Conservation (phyloP, 2,888 invertebrate species). For the Rhimphoctona megacephalus region DNA sequence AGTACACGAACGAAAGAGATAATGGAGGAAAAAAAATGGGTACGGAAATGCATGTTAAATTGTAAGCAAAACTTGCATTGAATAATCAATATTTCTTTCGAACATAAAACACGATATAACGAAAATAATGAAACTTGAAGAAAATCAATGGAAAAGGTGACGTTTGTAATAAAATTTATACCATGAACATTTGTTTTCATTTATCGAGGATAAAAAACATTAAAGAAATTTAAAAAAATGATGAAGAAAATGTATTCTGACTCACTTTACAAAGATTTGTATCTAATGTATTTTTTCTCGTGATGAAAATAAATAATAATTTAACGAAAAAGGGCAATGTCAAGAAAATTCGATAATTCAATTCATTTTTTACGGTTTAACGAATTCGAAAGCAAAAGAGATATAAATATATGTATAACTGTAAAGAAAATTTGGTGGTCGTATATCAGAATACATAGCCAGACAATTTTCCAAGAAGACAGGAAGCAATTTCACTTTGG, state of each 20-base stretch:
- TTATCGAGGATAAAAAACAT: too few species aligned
- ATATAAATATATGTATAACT: slow-evolving; percentile 12
- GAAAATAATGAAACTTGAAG: neutral
- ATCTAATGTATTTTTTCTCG: neutral
- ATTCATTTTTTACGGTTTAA: neutral
- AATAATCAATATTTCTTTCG: neutral
- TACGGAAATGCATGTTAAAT: slow-evolving; percentile 30
- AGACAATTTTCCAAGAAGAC: slow-evolving; percentile 79
- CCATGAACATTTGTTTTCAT: too few species aligned
- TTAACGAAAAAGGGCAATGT: neutral
- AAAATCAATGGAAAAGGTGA: neutral
- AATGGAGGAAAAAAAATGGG: slow-evolving; percentile 27
- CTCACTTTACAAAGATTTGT: neutral
- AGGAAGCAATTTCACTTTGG: slow-evolving; percentile 74
- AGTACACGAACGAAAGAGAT: slow-evolving; percentile 42
- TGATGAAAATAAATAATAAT: neutral
- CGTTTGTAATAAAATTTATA: neutral
- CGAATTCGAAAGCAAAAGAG: neutral
- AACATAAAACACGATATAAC: neutral
- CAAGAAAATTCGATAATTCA: neutral
- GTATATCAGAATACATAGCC: slow-evolving; percentile 69
- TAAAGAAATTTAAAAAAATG: neutral
- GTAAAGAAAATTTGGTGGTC: slow-evolving; percentile 42
- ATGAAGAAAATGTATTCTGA: neutral
- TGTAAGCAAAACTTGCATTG: neutral